Evolutionary conservation across 2,797 vertebrate genomes (phyloP).

Genomic region (Halcyon leucocephala): DNA sequence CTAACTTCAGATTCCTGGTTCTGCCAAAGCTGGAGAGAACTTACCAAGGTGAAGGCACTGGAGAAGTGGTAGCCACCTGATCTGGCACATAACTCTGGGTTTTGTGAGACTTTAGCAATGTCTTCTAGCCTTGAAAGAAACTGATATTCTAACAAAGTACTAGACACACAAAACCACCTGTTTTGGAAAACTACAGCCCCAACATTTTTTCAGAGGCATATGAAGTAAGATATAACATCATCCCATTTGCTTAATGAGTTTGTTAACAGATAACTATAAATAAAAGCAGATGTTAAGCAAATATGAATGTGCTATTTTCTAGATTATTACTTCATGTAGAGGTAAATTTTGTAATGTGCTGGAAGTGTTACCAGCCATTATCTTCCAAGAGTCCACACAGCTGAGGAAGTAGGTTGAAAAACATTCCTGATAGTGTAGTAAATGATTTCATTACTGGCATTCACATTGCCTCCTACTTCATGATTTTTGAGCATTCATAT

Average conservation of each 20-base stretch:
- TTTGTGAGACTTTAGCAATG: background rate
- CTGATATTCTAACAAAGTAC: background rate
- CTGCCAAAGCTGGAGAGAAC: background rate
- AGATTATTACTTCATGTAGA: background rate
- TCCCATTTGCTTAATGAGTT: background rate
- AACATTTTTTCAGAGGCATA: background rate
- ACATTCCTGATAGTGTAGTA: background rate
- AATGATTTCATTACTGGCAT: background rate
- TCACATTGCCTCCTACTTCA: background rate
- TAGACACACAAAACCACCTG: background rate
- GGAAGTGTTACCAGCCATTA: background rate
- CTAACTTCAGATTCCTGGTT: background rate
- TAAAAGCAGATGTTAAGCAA: background rate
- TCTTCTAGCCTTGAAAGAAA: background rate
- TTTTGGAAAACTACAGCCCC: background rate
- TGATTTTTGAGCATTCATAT: background rate
- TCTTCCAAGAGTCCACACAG: background rate
- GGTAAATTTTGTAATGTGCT: background rate
- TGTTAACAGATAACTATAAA: background rate
- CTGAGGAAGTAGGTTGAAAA: background rate
- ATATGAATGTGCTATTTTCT: background rate
- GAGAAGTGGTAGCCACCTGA: background rate
- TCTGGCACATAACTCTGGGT: background rate
- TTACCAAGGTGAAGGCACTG: background rate
- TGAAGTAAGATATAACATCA: background rate